Evolutionary conservation across 2,113 vertebrate genomes (phyloP), one percentile per base, ranked within the genome.

Genomic region (Pluvialis apricaria): DNA sequence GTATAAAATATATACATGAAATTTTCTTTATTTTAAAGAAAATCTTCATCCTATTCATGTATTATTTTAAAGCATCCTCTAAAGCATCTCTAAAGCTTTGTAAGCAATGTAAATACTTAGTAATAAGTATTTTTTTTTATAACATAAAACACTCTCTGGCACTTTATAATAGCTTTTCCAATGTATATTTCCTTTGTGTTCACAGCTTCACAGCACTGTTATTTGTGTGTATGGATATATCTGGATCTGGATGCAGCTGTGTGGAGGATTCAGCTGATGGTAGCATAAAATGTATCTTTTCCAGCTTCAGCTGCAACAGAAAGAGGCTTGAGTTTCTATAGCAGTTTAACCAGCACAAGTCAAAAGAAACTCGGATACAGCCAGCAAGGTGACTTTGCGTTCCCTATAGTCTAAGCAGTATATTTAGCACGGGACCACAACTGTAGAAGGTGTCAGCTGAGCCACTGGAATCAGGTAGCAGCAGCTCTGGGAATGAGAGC

Each of bases 241-340:
- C 34, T 72, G 83, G 82, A 72, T 84, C 44, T 88, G n/a, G 61
- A 88, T 81, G 75, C 75, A 97, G 86, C 91, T 94, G 73, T 49
- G 40, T 34, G 65, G 15, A 62, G 36, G 38, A 88, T 94, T 94
- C 91, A 87, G 91, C 66, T 92, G 81, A 94, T 0, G 6, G 68
- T 11, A 66, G 91, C 81, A 85, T 36, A 87, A 95, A 92, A 52
- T 11, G 2, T 31, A 36, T 90, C 57, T 58, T 87, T 89, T 82
- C 42, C 75, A 85, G 49, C 57, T 68, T 95, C 78, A 88, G 66
- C 75, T 80, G 44, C 49, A 45, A 55, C 42, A 89, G 73, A 87
- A 82, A 44, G 61, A 21, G 88, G 18, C 60, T 93, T 7, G 2
- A 17, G 38, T 95, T 92, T 93, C 78, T 64, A 17, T 4, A 65